Conservation (phyloP, 2,797 vertebrate genomes). For the Sebastolobus altivelis region DNA sequence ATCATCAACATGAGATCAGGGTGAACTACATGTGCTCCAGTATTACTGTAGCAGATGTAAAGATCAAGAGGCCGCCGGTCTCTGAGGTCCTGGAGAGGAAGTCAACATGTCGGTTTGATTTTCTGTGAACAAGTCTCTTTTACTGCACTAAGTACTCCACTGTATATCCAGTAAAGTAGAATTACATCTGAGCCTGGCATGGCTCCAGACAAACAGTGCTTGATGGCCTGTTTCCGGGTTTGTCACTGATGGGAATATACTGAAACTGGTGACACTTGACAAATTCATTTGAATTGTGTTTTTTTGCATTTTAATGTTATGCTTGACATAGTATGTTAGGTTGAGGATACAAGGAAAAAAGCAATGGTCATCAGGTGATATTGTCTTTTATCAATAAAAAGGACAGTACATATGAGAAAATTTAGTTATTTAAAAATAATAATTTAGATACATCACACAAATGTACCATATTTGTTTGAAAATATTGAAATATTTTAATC, state of each 20-base stretch:
- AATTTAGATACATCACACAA: not conserved
- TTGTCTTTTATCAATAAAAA: not conserved
- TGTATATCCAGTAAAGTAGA: constrained; percentile 33
- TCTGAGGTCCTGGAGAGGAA: constrained; percentile 53
- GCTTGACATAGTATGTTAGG: not conserved
- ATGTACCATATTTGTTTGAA: not conserved
- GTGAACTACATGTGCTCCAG: constrained; percentile 33
- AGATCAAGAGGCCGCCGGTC: constrained; percentile 62
- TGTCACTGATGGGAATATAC: constrained; percentile 18
- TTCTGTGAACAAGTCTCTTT: constrained; percentile 52
- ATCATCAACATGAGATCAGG: constrained; percentile 52
- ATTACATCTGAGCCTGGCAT: constrained; percentile 34
- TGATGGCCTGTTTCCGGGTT: constrained; percentile 12
- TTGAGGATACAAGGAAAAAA: not conserved
- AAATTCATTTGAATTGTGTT: not conserved
- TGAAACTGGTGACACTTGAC: constrained; percentile 17
- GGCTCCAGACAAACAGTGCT: constrained; percentile 11
- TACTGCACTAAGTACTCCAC: constrained; percentile 13
- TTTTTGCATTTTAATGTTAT: not conserved
- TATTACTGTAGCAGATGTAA: constrained; percentile 67
- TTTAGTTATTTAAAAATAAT: not conserved
- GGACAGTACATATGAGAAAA: not conserved
- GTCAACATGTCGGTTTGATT: constrained; percentile 66
- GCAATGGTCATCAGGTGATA: not conserved
- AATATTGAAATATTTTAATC: not conserved